Evolutionary conservation across 1,140 invertebrate species (phyloP), one percentile per base, ranked within the genome.

Genomic region (Monomorium pharaonis): DNA sequence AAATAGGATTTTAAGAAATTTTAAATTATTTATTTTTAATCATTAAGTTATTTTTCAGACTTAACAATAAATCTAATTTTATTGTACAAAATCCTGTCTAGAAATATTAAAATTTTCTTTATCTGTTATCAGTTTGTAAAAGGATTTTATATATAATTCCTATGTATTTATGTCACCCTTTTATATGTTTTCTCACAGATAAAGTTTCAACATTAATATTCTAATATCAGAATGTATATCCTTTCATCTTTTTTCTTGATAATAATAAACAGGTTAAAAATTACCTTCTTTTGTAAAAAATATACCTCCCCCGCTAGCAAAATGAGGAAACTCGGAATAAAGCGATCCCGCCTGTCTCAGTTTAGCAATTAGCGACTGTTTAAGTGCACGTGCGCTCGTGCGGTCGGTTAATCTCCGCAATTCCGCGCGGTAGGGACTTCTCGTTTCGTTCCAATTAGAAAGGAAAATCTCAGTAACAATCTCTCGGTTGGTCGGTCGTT

Each of bases 291-390:
- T 69, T 69, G 24, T 51, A 80, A 47, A 69, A 69, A 51, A 54
- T 51, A 33, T 51, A 54, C 37, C 42, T 54, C 54, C 33, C 30
- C 44, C 21, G 18, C 10, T 69, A 30, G 33, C 44, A 69, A 24
- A 78, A 78, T 24, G 58, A 5, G 33, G 12, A 80, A 77, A 69
- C 10, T 27, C 16, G 63, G 47, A 80, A 42, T 42, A 21, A 51
- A 62, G 44, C 30, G n/a, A 44, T 33, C 9, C 30, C 10, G 54
- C 24, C 51, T 72, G 51, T 77, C 75, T 72, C 70, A 62, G 27
- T 76, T 76, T 70, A 89, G 91, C 93, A 95, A 95, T 95, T 95
- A 95, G 91, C 89, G 88, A 88, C 72, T 92, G 87, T 93, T 95
- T 93, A 94, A 92, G 86, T 88, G 92, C 94, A 94, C 94, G 94